A percentile compares a stretch with the other conserved stretches of the same genome.
phyloP scores from a whole-genome alignment of 1,140 invertebrate genomes.

The Venustaconcha ellipsiformis region DNA sequence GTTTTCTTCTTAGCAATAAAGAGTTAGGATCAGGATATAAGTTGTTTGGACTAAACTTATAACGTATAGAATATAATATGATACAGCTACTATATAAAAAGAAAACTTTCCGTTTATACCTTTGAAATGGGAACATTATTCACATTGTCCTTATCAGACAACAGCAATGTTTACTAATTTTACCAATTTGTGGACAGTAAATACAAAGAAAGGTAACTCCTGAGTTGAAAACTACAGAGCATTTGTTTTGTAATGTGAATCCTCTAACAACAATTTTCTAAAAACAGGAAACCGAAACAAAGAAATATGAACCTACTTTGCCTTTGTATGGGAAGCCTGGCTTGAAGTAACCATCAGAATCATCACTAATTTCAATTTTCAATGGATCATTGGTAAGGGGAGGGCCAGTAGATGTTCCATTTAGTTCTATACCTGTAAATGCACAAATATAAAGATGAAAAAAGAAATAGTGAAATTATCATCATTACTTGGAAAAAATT shows the following conservation, averaged over 20 bases:
- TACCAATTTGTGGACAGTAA: no score
- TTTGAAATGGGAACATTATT: neutral
- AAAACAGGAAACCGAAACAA: no score
- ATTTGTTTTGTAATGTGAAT: no score
- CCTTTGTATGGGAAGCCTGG: conserved; percentile 76
- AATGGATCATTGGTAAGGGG: conserved; percentile 32
- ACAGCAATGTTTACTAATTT: neutral
- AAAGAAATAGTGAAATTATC: neutral
- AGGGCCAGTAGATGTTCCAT: conserved; percentile 38
- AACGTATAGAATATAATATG: no score
- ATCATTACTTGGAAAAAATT: neutral
- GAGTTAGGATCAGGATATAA: no score
- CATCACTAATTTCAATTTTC: conserved; percentile 45
- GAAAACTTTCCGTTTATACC: no score
- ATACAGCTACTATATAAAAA: no score
- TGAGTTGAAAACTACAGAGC: no score
- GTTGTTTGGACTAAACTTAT: no score
- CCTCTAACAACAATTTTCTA: no score
- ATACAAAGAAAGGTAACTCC: no score
- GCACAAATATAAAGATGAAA: neutral
- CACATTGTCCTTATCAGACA: neutral
- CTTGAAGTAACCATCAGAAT: conserved; percentile 75
- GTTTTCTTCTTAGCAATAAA: no score
- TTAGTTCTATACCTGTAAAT: conserved; percentile 41
- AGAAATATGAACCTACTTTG: conserved; percentile 62